Conservation (phyloP, 1,140 invertebrate genomes). For the Sitophilus oryzae region DNA sequence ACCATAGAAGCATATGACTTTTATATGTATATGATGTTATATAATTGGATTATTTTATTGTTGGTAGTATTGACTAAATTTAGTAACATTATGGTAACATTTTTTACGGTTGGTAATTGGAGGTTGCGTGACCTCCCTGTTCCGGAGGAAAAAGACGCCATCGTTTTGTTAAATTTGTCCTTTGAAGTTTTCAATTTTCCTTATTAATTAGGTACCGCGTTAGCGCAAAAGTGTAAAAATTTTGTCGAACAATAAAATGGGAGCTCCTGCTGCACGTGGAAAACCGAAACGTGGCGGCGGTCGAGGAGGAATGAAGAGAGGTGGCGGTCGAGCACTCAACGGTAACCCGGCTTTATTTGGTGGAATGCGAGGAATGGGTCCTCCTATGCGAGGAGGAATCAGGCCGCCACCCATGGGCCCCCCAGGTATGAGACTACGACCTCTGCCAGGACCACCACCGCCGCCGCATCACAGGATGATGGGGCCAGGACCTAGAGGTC, state of each 20-base stretch:
- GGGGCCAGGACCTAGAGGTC: conserved; percentile 29
- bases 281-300: conserved; percentile 25
- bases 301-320: conserved; percentile 27
- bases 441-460: conserved; percentile 19
- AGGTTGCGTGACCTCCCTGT: background rate
- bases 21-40: no score
- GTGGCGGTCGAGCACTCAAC: conserved; percentile 25
- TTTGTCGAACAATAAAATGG: conserved; percentile 3
- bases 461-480: no score
- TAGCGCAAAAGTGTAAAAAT: no score
- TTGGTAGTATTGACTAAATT: no score
- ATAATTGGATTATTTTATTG: no score
- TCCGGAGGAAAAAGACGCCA: background rate
- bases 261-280: conserved; percentile 15
- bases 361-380: conserved; percentile 17
- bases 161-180: no score
- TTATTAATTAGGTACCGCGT: no score
- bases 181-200: no score
- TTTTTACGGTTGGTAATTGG: no score
- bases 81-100: no score
- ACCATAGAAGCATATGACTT: no score
- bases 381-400: conserved; percentile 25
- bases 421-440: conserved; percentile 21
- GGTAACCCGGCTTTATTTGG: conserved; percentile 27
- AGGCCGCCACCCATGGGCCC: conserved; percentile 23